These are phyloP conservation scores for Microplitis demolitor DNA, from an alignment of 1,140 invertebrate species.

Conservation along the genomic window DNA sequence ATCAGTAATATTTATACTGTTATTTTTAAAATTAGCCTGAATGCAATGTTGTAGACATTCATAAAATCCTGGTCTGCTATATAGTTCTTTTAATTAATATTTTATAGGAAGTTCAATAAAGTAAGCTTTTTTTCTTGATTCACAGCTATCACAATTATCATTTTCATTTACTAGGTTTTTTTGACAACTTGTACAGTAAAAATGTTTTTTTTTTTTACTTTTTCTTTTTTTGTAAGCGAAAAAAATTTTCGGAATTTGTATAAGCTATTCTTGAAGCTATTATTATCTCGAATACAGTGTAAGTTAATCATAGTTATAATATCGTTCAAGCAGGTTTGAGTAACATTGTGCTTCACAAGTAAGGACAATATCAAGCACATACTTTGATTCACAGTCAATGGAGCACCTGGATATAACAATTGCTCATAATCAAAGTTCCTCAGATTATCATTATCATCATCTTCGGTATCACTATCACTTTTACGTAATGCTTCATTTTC, in stretches of 20 bases:
- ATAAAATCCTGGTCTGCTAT: not conserved
- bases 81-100: not conserved
- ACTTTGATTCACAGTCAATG: slow-evolving; percentile 8
- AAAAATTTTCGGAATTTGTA: slow-evolving; percentile 20
- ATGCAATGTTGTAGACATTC: not conserved
- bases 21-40: not conserved
- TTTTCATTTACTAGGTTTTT: not conserved
- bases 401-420: slow-evolving; percentile 12
- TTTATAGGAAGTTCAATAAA: not conserved
- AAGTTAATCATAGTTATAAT: slow-evolving; percentile 12
- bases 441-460: not conserved
- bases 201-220: slow-evolving; percentile 11
- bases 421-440: not conserved
- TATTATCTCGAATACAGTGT: not conserved
- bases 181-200: not conserved
- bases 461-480: not conserved
- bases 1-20: not conserved
- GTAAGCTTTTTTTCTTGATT: not conserved
- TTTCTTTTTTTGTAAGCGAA: not conserved
- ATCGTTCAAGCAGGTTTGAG: not conserved
- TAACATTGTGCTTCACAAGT: slow-evolving; percentile 15
- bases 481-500: not conserved
- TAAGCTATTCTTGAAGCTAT: not conserved
- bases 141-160: not conserved
- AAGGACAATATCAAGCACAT: slow-evolving; percentile 16